Evolutionary conservation across 2,797 vertebrate species (phyloP).

Genomic region (Acanthurus tractus): DNA sequence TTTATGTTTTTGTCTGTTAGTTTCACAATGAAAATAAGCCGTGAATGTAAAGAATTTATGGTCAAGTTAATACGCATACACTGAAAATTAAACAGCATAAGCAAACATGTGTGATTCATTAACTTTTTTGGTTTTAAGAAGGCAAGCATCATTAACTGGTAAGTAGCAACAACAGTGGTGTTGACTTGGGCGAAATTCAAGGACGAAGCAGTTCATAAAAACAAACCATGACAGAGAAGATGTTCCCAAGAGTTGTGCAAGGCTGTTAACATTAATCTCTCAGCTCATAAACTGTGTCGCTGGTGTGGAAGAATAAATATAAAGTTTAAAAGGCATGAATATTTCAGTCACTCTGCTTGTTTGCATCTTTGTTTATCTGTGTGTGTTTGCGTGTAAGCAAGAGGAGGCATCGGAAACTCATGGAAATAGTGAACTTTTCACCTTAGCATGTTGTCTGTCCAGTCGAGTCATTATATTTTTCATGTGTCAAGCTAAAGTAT

Average conservation of each 20-base stretch:
- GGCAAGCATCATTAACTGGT: background rate
- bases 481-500: constrained; percentile 16
- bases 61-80: background rate
- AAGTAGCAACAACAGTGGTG: background rate
- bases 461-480: constrained; percentile 8
- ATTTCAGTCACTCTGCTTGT: constrained; percentile 25
- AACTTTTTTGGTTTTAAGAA: background rate
- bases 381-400: background rate
- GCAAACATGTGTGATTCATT: background rate
- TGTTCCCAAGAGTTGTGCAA: constrained; percentile 2
- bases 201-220: constrained; percentile 1
- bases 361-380: background rate
- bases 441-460: constrained; percentile 4
- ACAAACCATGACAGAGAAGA: constrained; percentile 2
- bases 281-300: constrained; percentile 11
- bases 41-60: rapidly evolving
- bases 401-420: background rate
- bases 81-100: background rate
- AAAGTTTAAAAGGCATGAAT: constrained; percentile 36
- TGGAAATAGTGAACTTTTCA: background rate
- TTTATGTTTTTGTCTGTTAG: background rate
- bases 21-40: background rate
- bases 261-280: constrained; percentile 22
- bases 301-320: constrained; percentile 41
- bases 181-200: constrained; percentile 1